Evolutionary conservation across 2,797 vertebrate genomes (phyloP), one percentile per base, ranked within the genome.

Genomic region (Oryzias dopingdopingensis): DNA sequence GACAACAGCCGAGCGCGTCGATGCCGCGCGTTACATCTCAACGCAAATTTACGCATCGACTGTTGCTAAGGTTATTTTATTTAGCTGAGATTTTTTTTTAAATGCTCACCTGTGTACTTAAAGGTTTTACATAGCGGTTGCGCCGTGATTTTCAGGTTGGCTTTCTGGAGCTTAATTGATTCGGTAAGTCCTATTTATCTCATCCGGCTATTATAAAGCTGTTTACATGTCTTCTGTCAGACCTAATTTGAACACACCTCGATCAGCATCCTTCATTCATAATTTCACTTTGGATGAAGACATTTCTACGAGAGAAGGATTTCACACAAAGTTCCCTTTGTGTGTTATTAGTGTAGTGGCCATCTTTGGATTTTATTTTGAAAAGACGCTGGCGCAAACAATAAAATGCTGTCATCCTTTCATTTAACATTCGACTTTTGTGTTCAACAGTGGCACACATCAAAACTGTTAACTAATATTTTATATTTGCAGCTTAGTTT

Each of bases 141-240:
- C 48, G 56, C 65, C 3, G 65, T 18, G 48, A 22, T 23, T 56
- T 2, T 60, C 54, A 29, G 62, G 41, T 59, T 45, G 55, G 72
- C 58, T 76, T 52, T 60, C 57, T 40, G 77, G 75, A 69, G 69
- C 79, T 74, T 81, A 72, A 79, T 78, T 86, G 76, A 82, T 68
- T 64, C 81, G 86, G 89, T 90, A 74, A 88, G 87, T 82, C 67
- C 74, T 50, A 60, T 80, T 78, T 71, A 53, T 82, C 56, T 71
- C 74, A 42, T 40, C 42, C 43, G 51, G 4, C 3, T 53, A 56
- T 42, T 32, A 40, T 20, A 40, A 41, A 72, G 64, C 49, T 49
- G 17, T 76, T 52, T 47, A 37, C 41, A 5, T 42, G 52, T 41
- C 52, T 52, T 23, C 32, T 46, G 23, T 29, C 8, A 2, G 5